Percentiles rank a stretch among this genome's conserved stretches.
Conservation (phyloP, 2,888 invertebrate species). For the Iselma pallidipennis region DNA sequence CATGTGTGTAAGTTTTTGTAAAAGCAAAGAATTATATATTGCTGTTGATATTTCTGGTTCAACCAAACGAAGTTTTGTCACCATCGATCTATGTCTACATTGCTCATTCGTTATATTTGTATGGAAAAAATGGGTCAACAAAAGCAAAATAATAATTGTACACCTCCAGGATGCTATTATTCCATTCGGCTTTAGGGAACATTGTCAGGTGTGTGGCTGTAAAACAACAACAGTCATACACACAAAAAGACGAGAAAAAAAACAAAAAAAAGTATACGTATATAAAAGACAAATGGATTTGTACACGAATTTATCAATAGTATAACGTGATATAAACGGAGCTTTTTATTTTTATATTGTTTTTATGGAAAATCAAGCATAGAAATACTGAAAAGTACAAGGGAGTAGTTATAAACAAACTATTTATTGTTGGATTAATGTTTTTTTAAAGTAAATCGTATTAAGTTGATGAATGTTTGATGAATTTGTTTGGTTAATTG, state of each 20-base stretch:
- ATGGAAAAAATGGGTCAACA: not conserved
- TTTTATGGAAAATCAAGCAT: not conserved
- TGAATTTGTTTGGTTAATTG: too few species aligned
- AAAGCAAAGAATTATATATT: too few species aligned
- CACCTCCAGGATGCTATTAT: not conserved
- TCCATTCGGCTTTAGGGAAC: not conserved
- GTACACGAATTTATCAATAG: not conserved
- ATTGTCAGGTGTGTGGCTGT: not conserved
- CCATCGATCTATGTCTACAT: not conserved
- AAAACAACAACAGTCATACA: not conserved
- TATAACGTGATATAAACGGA: not conserved
- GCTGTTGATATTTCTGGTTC: not conserved
- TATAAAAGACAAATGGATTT: not conserved
- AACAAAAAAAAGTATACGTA: not conserved
- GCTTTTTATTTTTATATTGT: not conserved
- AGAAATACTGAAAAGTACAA: too few species aligned
- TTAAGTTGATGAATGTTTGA: too few species aligned
- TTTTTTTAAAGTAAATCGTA: too few species aligned
- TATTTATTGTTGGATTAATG: too few species aligned
- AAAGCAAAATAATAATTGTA: not conserved
- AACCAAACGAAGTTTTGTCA: not conserved
- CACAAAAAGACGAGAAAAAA: not conserved
- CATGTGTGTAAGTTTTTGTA: too few species aligned
- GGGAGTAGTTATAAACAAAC: too few species aligned
- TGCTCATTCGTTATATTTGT: not conserved